Percentiles rank a stretch among this genome's conserved stretches.
Evolutionary conservation across 1,140 invertebrate genomes (phyloP).

Genomic region (Magallana ariakensis): DNA sequence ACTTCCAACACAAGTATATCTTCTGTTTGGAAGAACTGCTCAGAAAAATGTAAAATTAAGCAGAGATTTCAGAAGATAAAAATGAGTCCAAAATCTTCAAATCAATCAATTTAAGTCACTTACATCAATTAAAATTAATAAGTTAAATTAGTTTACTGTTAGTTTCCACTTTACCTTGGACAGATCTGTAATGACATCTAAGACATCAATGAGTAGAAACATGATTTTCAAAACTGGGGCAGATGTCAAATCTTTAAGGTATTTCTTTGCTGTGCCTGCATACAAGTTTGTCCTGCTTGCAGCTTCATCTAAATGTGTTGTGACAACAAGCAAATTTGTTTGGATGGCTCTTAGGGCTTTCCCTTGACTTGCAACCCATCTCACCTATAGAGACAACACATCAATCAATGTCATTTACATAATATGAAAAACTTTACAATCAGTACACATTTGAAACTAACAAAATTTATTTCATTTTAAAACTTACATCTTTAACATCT

Average conservation of each 20-base stretch:
- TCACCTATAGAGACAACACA: not conserved
- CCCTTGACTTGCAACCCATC: not conserved
- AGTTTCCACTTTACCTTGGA: too few relatives aligned
- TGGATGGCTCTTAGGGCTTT: not conserved
- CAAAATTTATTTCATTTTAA: not conserved
- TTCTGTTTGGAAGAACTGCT: not conserved
- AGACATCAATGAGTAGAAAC: slow-evolving; percentile 6
- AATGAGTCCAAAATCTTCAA: not conserved
- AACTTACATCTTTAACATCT: slow-evolving; percentile 43
- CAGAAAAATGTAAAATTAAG: not conserved
- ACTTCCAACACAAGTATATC: not conserved
- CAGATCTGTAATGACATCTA: not conserved
- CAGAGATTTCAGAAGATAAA: too few relatives aligned
- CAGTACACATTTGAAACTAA: not conserved
- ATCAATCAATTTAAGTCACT: not conserved
- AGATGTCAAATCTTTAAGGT: slow-evolving; percentile 1
- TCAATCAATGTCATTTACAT: not conserved
- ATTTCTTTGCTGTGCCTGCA: slow-evolving; percentile 4
- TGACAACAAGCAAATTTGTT: not conserved
- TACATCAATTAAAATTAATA: not conserved
- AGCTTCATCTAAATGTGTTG: not conserved
- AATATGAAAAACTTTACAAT: not conserved
- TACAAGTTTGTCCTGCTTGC: not conserved
- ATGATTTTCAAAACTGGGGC: not conserved
- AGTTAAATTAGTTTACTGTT: not conserved